A percentile compares a stretch with the other conserved stretches of the same genome.
Conservation (phyloP, 2,113 vertebrate genomes). For the Eira barbara region DNA sequence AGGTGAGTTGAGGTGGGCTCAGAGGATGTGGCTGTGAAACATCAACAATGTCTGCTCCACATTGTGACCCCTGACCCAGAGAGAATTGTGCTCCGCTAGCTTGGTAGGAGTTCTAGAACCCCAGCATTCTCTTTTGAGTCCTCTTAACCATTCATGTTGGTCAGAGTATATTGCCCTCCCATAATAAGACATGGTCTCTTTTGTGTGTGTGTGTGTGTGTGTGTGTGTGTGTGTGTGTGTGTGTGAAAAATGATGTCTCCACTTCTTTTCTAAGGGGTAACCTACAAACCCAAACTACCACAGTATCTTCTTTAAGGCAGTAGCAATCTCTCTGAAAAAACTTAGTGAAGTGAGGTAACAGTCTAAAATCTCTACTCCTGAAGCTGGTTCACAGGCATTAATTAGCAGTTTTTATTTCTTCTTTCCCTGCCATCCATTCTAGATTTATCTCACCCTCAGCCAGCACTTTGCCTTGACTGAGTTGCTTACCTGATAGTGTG, state of each 20-base stretch:
- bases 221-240: too few species aligned
- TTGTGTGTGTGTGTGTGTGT: too few species aligned
- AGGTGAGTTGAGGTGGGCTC: background rate
- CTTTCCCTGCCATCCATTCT: background rate
- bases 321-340: background rate
- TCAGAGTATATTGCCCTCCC: too few species aligned
- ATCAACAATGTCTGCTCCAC: background rate
- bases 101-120: background rate
- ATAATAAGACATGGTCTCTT: background rate
- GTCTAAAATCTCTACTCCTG: background rate
- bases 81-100: background rate
- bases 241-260: too few species aligned
- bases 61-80: fast-evolving
- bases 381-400: background rate
- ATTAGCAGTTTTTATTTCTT: background rate
- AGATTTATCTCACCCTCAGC: background rate
- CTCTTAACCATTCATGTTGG: background rate
- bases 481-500: background rate
- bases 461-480: background rate
- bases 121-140: background rate
- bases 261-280: background rate
- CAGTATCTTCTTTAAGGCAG: background rate
- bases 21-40: background rate
- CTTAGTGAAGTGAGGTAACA: background rate
- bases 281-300: background rate